A percentile compares a stretch with the other conserved stretches of the same genome.
phyloP scores from a whole-genome alignment of 2,113 vertebrate species.

The Neogale vison region DNA sequence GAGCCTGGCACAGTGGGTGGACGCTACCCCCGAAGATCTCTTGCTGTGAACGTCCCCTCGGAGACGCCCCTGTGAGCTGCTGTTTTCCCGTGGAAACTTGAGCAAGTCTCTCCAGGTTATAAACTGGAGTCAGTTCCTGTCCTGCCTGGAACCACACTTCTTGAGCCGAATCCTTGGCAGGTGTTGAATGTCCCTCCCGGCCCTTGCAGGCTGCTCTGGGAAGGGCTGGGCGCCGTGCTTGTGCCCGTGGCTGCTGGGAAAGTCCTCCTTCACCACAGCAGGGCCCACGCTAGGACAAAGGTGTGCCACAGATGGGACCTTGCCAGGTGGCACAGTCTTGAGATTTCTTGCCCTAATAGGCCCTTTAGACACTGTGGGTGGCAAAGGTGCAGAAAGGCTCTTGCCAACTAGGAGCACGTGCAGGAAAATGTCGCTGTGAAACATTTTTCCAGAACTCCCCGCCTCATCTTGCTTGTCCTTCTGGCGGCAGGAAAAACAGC shows the following conservation, averaged over 20 bases:
- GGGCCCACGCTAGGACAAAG: background rate
- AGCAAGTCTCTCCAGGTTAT: background rate
- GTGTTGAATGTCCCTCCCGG: background rate
- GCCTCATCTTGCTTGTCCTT: background rate
- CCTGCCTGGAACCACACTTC: background rate
- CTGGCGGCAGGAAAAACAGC: background rate
- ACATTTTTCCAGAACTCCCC: background rate
- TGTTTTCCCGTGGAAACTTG: background rate
- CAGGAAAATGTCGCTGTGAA: background rate
- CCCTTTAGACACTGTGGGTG: background rate
- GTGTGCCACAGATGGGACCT: background rate
- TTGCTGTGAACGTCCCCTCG: background rate
- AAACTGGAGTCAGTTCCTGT: background rate
- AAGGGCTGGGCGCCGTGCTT: background rate
- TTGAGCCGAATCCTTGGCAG: background rate
- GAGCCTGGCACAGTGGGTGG: background rate
- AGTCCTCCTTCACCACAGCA: background rate
- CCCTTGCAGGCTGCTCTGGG: background rate
- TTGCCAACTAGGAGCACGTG: background rate
- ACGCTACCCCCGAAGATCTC: background rate
- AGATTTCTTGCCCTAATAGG: background rate
- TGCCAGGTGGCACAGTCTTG: background rate
- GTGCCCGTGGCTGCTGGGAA: background rate
- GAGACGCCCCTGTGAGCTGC: too few species aligned
- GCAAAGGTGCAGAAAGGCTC: background rate